Base-by-base conservation (phyloP, 1,140 invertebrate species). In the Drosophila ercepeae region DNA sequence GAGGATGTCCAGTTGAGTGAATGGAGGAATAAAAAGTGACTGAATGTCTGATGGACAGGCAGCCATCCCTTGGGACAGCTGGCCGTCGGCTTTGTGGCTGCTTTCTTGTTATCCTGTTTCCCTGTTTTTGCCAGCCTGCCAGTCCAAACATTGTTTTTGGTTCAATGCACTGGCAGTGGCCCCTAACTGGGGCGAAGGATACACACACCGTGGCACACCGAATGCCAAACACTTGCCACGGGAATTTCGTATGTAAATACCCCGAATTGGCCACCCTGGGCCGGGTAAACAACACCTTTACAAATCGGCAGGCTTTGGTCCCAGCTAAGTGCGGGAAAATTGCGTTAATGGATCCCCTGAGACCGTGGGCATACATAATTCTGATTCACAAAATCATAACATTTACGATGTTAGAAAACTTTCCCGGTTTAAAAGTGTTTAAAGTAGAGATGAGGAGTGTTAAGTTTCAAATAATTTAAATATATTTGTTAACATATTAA, bases 111-210 rank as follows among this genome's bases (percentile, higher is more conserved):
- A 8, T 42, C 16, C 45, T 32, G 41, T 9, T 25, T 2, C 29
- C 29, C 6, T 7, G 1, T 32, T 11, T 32, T 32, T 39, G 14
- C 36, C 36, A 16, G 34, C 14, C 19, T 46, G 48, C 5, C 76
- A 71, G 58, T 52, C 78, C 51, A 50, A 67, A 61, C 63, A 69
- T 73, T 81, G 55, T 83, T 75, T 83, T 75, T 84, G 71, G 79
- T 83, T 83, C 79, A 83, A 71, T 83, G 79, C 65, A 83, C 79
- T 84, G 71, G 23, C 57, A 51, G 39, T 78, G 42, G 70, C 74
- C 78, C 16, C 79, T 65, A 86, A 82, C 70, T 88, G 67, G 82
- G 82, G 49, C 82, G 82, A 57, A 64, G 34, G 11, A 63, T 45
- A 69, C 61, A 36, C 54, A 46, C 45, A 60, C 58, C 11, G 25